Evolutionary conservation across 1,140 invertebrate species (phyloP).

Genomic region (Lycorma delicatula): DNA sequence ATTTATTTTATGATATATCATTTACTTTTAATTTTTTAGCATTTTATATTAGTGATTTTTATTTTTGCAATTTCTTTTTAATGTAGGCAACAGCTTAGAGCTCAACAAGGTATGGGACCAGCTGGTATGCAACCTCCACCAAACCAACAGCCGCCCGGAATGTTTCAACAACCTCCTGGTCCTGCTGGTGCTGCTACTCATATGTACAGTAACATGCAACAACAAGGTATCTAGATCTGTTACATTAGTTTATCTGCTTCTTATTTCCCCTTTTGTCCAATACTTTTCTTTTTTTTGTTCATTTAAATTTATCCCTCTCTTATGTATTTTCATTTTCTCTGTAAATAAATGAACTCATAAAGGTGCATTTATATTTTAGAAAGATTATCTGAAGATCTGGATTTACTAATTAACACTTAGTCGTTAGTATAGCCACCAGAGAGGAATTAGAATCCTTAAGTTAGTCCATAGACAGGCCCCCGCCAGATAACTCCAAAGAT

Average conservation of each 20-base stretch:
- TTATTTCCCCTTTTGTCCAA: background rate
- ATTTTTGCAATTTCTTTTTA: constrained; percentile 24
- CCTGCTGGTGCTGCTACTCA: too few relatives aligned
- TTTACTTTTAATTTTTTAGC: background rate
- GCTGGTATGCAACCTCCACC: constrained; percentile 20
- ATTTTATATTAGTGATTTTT: background rate
- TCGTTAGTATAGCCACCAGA: too few relatives aligned
- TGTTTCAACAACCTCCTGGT: constrained; percentile 34
- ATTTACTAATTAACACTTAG: background rate
- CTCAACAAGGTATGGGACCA: constrained; percentile 34
- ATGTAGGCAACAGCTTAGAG: constrained; percentile 41
- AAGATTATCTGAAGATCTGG: background rate
- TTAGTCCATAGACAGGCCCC: too few relatives aligned
- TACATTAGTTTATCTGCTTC: background rate
- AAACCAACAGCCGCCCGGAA: constrained; percentile 29
- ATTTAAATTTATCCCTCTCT: background rate
- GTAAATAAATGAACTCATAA: background rate
- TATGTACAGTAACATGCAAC: constrained; percentile 40
- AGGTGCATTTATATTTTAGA: background rate
- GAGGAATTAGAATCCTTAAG: too few relatives aligned
- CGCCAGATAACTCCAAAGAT: too few relatives aligned
- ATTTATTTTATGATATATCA: background rate
- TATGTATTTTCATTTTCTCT: background rate
- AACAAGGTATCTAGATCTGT: constrained; percentile 38
- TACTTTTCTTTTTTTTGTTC: background rate